Conservation (phyloP, 1,140 invertebrate genomes). For the Diprion similis region DNA sequence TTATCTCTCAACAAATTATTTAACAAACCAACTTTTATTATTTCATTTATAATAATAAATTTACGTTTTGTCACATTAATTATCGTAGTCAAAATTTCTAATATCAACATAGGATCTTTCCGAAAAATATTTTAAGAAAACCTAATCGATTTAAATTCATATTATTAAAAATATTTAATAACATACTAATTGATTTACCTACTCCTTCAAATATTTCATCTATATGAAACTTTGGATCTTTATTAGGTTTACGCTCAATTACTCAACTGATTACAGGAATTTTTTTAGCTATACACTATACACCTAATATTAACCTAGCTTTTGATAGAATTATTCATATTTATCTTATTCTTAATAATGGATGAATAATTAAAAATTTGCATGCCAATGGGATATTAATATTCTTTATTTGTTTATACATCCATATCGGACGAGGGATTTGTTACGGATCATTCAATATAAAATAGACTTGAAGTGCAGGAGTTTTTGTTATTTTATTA, state of each 20-base stretch:
- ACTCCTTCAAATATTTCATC: slow-evolving; percentile 46
- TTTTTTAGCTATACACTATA: slow-evolving; percentile 70
- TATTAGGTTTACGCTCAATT: slow-evolving; percentile 66
- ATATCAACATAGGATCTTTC: slow-evolving; percentile 49
- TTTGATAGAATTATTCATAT: slow-evolving; percentile 65
- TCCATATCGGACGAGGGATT: slow-evolving; percentile 51
- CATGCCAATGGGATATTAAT: slow-evolving; percentile 66
- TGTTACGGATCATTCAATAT: background rate
- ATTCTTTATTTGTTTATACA: slow-evolving; percentile 64
- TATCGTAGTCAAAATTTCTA: slow-evolving; percentile 58
- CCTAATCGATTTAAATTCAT: slow-evolving; percentile 55
- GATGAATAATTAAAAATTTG: slow-evolving; percentile 65
- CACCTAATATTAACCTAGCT: slow-evolving; percentile 61
- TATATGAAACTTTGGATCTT: slow-evolving; percentile 59
- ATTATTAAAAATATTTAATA: slow-evolving; percentile 60
- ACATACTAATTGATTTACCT: slow-evolving; percentile 61
- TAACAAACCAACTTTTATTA: slow-evolving; percentile 24
- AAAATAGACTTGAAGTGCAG: slow-evolving; percentile 60
- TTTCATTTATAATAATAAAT: slow-evolving; percentile 56
- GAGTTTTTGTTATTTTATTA: slow-evolving; percentile 67
- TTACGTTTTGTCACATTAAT: slow-evolving; percentile 61
- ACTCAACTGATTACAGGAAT: slow-evolving; percentile 67
- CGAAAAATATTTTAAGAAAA: slow-evolving; percentile 54
- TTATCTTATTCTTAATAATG: slow-evolving; percentile 63
- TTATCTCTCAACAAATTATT: slow-evolving; percentile 25